Conservation (phyloP, 2,113 vertebrate genomes). For the Odontesthes bonariensis region DNA sequence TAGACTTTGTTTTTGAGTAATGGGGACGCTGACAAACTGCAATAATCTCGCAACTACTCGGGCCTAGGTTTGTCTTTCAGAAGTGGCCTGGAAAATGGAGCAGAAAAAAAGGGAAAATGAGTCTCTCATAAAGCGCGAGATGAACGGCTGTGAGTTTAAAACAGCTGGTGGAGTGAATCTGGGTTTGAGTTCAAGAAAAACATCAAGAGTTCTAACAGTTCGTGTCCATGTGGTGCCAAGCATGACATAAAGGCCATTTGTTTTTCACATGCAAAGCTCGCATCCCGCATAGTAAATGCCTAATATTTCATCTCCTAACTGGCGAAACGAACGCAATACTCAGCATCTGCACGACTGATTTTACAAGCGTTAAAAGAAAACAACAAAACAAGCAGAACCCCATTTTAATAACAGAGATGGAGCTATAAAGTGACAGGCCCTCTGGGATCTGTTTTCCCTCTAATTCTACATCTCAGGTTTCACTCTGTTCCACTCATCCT, state of each 20-base stretch:
- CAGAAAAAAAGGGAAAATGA: conserved; percentile 27
- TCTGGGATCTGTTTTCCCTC: conserved; percentile 23
- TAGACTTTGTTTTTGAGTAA: conserved; percentile 63
- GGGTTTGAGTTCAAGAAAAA: conserved; percentile 59
- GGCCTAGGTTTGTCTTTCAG: conserved; percentile 53
- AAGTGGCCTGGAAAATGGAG: conserved; percentile 55
- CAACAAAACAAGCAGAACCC: conserved; percentile 28
- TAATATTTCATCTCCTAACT: conserved; percentile 13
- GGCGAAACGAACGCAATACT: conserved; percentile 4
- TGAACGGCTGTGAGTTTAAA: conserved; percentile 46
- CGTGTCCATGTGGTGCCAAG: conserved; percentile 54
- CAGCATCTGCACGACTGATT: neutral
- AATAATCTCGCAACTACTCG: conserved; percentile 50
- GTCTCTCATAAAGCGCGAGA: conserved; percentile 66
- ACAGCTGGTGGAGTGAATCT: conserved; percentile 72
- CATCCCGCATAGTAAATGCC: conserved; percentile 18
- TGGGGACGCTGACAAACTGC: conserved; percentile 48
- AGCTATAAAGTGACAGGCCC: conserved; percentile 15
- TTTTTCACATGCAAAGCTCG: conserved; percentile 59
- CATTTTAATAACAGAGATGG: conserved; percentile 9
- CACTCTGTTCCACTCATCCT: conserved; percentile 58
- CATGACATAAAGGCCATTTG: conserved; percentile 72
- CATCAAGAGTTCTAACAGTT: conserved; percentile 58
- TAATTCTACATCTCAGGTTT: conserved; percentile 66
- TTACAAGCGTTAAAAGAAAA: conserved; percentile 21